A percentile compares a stretch with the other conserved stretches of the same genome.
These are phyloP conservation scores for Pardosa pseudoannulata DNA, from an alignment of 2,888 invertebrate species.

Conservation along the genomic window DNA sequence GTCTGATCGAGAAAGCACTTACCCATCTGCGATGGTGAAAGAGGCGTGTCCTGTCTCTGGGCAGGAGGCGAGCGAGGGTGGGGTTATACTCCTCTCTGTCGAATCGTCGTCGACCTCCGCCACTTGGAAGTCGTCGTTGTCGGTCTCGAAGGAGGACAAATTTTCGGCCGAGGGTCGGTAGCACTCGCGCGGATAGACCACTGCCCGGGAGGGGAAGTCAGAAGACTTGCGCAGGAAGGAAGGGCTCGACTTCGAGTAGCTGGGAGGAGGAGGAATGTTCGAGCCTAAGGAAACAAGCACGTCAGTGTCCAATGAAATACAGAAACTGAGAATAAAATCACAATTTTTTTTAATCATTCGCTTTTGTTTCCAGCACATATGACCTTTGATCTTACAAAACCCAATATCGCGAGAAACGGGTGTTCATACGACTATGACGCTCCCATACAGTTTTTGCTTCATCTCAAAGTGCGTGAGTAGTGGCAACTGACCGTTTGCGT, in stretches of 20 bases:
- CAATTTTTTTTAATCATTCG: no score
- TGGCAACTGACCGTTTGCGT: no score
- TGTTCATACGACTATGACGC: no score
- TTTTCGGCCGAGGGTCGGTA: conserved; percentile 33
- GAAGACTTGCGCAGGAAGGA: conserved; percentile 24
- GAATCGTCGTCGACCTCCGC: conserved; percentile 44
- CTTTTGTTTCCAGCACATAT: no score
- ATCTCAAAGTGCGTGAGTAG: no score
- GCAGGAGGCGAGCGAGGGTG: conserved; percentile 49
- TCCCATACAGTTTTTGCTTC: no score
- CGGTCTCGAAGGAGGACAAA: conserved; percentile 47
- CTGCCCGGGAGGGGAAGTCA: conserved; percentile 28
- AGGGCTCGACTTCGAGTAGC: conserved; percentile 41
- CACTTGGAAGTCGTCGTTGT: conserved; percentile 34
- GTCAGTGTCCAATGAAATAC: no score
- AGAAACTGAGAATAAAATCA: no score
- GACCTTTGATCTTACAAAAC: no score
- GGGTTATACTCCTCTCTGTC: conserved; percentile 51
- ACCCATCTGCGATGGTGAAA: conserved; percentile 53
- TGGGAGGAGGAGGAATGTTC: conserved; percentile 43
- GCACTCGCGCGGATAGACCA: conserved; percentile 60
- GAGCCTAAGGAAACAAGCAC: no score
- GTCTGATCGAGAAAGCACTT: no score
- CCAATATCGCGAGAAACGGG: no score
- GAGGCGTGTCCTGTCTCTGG: conserved; percentile 24